Evolutionary conservation across 1,140 invertebrate species (phyloP).

Genomic region (Zaprionus capensis): DNA sequence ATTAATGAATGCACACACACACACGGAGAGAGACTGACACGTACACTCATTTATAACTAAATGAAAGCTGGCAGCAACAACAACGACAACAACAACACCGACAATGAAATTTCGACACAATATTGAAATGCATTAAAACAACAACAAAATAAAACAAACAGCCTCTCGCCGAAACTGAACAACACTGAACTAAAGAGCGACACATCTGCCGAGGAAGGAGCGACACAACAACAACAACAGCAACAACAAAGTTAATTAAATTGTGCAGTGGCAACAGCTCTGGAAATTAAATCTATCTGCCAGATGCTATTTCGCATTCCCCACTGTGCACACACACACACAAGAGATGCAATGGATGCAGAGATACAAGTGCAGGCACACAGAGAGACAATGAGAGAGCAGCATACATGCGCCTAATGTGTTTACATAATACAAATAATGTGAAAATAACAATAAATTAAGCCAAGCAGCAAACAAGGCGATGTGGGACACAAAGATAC

Average conservation of each 20-base stretch:
- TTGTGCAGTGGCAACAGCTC: slow-evolving; percentile 57
- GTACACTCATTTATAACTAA: slow-evolving; percentile 41
- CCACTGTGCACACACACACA: slow-evolving; percentile 5
- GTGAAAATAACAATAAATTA: slow-evolving; percentile 74
- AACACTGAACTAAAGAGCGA: slow-evolving; percentile 4
- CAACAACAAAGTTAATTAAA: slow-evolving; percentile 75
- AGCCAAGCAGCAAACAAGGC: slow-evolving; percentile 46
- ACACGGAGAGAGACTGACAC: not conserved
- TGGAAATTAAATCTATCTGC: slow-evolving; percentile 66
- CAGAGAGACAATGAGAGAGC: not conserved
- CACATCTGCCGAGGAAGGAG: not conserved
- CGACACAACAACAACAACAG: not conserved
- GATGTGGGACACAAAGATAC: slow-evolving; percentile 18
- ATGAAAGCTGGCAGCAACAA: slow-evolving; percentile 26
- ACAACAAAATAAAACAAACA: slow-evolving; percentile 32
- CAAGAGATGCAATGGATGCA: slow-evolving; percentile 17
- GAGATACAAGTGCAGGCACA: not conserved
- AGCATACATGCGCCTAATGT: slow-evolving; percentile 46
- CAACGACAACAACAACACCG: slow-evolving; percentile 43
- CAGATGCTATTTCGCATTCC: slow-evolving; percentile 24
- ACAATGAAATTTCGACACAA: slow-evolving; percentile 53
- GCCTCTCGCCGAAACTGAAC: slow-evolving; percentile 11
- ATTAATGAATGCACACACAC: slow-evolving; percentile 45
- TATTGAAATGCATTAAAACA: slow-evolving; percentile 42
- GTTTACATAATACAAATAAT: slow-evolving; percentile 76